Percentiles rank a stretch among this genome's conserved stretches.
phyloP scores from a whole-genome alignment of 1,140 invertebrate genomes.

The Nymphalis io region DNA sequence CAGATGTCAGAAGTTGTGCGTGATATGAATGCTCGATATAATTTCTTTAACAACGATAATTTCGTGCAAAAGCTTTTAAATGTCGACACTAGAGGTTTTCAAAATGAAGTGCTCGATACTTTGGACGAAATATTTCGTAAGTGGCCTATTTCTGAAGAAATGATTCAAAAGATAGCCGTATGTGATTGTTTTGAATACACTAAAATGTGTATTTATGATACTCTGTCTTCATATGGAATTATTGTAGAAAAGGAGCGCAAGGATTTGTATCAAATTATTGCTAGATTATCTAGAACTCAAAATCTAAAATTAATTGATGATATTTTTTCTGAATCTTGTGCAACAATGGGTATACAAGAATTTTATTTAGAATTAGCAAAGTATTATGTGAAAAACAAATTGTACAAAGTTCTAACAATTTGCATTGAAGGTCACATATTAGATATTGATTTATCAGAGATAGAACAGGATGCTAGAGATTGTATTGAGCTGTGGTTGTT shows the following conservation, averaged over 20 bases:
- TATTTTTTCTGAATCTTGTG: constrained; percentile 79
- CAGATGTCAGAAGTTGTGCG: constrained; percentile 73
- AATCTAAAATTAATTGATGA: constrained; percentile 79
- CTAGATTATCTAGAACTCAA: constrained; percentile 78
- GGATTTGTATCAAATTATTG: constrained; percentile 79
- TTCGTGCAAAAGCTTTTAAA: constrained; percentile 69
- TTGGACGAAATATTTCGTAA: constrained; percentile 79
- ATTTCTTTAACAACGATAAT: constrained; percentile 71
- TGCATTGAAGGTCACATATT: constrained; percentile 74
- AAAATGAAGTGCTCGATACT: constrained; percentile 62
- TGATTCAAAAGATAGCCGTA: constrained; percentile 80
- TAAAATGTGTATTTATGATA: constrained; percentile 81
- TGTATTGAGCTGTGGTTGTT: constrained; percentile 77
- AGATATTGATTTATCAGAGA: constrained; percentile 63
- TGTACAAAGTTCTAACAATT: constrained; percentile 76
- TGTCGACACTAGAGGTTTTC: constrained; percentile 69
- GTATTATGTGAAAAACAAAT: constrained; percentile 80
- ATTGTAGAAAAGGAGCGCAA: constrained; percentile 78
- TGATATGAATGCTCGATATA: constrained; percentile 72
- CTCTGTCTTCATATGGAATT: constrained; percentile 80
- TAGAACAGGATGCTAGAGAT: constrained; percentile 67
- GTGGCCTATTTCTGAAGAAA: constrained; percentile 81
- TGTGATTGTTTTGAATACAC: constrained; percentile 78
- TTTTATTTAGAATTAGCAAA: constrained; percentile 81
- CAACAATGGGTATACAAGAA: constrained; percentile 79